These are phyloP conservation scores for Cacatua alba DNA, from an alignment of 2,113 vertebrate genomes.

Conservation along the genomic window DNA sequence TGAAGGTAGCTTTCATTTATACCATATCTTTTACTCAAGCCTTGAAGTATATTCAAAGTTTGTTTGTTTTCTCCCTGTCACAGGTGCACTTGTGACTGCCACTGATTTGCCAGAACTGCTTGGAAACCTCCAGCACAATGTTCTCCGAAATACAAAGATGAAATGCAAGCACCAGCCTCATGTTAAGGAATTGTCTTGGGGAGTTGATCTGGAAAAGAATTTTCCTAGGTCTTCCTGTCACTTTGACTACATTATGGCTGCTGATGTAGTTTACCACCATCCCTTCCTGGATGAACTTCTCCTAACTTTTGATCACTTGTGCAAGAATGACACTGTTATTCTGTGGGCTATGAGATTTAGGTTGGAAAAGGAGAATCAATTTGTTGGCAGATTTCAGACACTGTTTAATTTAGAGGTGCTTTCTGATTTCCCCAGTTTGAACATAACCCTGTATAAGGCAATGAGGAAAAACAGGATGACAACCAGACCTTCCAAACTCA, in stretches of 20 bases:
- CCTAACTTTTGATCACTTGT: constrained; percentile 90
- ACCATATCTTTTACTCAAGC: not conserved
- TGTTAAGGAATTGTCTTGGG: constrained; percentile 91
- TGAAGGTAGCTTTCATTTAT: not conserved
- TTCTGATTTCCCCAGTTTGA: constrained; percentile 86
- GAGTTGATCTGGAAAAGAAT: constrained; percentile 80
- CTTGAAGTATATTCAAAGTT: not conserved
- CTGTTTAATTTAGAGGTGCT: constrained; percentile 87
- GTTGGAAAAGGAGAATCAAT: constrained; percentile 86
- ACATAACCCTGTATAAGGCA: constrained; percentile 91
- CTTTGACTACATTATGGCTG: constrained; percentile 93
- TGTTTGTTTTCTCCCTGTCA: constrained; percentile 14
- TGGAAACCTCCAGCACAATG: constrained; percentile 90
- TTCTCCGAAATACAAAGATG: constrained; percentile 84
- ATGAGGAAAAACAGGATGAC: constrained; percentile 74
- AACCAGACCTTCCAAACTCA: not conserved
- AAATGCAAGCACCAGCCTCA: constrained; percentile 84
- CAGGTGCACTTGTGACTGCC: constrained; percentile 91
- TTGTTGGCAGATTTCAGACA: constrained; percentile 84
- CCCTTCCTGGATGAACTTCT: constrained; percentile 89
- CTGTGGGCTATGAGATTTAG: constrained; percentile 96
- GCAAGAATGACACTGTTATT: constrained; percentile 85
- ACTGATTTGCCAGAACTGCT: constrained; percentile 92
- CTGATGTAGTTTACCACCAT: constrained; percentile 93
- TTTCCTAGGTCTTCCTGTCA: constrained; percentile 82